A percentile compares a stretch with the other conserved stretches of the same genome.
Evolutionary conservation across 1,140 invertebrate genomes (phyloP).

Genomic region (Rhynchophorus ferrugineus): DNA sequence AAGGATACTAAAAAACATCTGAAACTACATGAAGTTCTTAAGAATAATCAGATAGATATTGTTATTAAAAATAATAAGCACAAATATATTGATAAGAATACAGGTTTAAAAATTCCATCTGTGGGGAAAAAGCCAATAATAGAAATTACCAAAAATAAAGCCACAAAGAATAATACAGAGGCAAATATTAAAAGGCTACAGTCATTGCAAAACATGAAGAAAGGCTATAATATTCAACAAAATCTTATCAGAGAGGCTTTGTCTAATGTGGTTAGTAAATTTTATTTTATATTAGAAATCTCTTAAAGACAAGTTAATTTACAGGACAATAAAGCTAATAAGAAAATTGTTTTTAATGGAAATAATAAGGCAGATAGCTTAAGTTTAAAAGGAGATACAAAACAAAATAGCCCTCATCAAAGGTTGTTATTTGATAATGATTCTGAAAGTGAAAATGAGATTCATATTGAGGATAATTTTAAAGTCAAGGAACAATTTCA

Average conservation of each 20-base stretch:
- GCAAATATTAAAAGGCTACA: slow-evolving; percentile 51
- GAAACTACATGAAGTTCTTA: slow-evolving; percentile 7
- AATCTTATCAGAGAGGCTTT: slow-evolving; percentile 49
- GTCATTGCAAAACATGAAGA: slow-evolving; percentile 49
- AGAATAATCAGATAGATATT: slow-evolving; percentile 15
- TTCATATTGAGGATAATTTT: slow-evolving; percentile 44
- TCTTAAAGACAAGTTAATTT: slow-evolving; percentile 32
- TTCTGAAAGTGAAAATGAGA: slow-evolving; percentile 35
- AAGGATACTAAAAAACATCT: too few species aligned
- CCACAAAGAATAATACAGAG: slow-evolving; percentile 13
- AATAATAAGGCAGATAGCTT: slow-evolving; percentile 29
- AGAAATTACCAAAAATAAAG: slow-evolving; percentile 10
- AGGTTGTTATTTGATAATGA: slow-evolving; percentile 25
- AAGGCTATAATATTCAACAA: slow-evolving; percentile 49
- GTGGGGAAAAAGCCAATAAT: slow-evolving; percentile 20
- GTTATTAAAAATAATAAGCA: slow-evolving; percentile 27
- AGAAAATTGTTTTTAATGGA: slow-evolving; percentile 51
- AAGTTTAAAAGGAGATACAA: background rate
- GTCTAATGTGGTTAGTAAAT: slow-evolving; percentile 44
- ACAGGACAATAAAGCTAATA: slow-evolving; percentile 43
- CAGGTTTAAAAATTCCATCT: slow-evolving; percentile 21
- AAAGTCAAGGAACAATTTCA: slow-evolving; percentile 48
- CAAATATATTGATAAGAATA: slow-evolving; percentile 11
- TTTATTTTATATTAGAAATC: slow-evolving; percentile 10
- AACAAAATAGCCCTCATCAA: slow-evolving; percentile 17